These are phyloP conservation scores for Hyles lineata DNA, from an alignment of 2,888 invertebrate genomes.

Conservation along the genomic window DNA sequence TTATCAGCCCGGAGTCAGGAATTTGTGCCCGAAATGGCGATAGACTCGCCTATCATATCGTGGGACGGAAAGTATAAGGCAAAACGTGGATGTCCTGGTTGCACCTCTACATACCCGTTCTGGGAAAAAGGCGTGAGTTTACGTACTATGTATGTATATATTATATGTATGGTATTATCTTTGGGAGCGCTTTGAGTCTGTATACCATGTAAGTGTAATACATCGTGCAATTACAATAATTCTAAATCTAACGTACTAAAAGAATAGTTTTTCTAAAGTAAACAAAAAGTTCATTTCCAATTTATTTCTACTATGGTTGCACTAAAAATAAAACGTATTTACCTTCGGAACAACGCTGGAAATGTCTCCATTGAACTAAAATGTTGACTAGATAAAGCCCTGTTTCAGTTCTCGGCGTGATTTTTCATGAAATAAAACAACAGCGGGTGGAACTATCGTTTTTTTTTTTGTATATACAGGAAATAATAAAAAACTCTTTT, in stretches of 20 bases:
- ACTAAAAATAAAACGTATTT: slow-evolving; percentile 2
- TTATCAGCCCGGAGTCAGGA: too few species aligned
- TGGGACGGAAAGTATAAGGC: too few species aligned
- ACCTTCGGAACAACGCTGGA: slow-evolving; percentile 6
- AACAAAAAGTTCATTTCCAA: slow-evolving; percentile 14
- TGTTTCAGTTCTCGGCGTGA: neutral
- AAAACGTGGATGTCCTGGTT: too few species aligned
- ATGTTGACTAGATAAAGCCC: slow-evolving; percentile 3
- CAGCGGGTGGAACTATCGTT: neutral
- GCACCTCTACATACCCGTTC: too few species aligned
- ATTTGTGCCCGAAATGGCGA: too few species aligned
- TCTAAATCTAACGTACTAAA: neutral
- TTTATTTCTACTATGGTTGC: slow-evolving; percentile 4
- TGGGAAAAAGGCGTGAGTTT: too few species aligned
- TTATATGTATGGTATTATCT: neutral
- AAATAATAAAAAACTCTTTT: too few species aligned
- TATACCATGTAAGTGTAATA: too few species aligned
- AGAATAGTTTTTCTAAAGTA: neutral
- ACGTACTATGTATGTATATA: too few species aligned
- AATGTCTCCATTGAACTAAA: slow-evolving; percentile 19
- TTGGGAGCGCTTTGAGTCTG: neutral
- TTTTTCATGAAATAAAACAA: slow-evolving; percentile 16
- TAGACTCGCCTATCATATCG: too few species aligned
- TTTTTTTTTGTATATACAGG: neutral
- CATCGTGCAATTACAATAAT: too few species aligned